Evolutionary conservation across 2,113 vertebrate species (phyloP).

Genomic region (Erythrocercus mccallii): DNA sequence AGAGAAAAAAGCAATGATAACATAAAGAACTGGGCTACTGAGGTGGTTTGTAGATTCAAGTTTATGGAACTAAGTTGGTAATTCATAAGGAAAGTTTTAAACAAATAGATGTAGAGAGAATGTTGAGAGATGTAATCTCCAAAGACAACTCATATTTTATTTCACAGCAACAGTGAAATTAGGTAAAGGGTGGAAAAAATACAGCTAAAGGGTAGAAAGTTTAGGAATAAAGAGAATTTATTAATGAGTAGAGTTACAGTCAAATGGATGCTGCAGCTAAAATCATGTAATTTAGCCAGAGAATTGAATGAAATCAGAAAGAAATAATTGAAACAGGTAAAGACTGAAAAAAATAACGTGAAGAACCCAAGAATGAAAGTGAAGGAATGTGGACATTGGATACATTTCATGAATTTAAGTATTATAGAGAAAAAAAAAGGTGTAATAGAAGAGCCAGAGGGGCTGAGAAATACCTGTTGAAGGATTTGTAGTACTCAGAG

Average conservation of each 20-base stretch:
- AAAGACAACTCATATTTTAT: background rate
- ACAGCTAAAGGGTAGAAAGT: background rate
- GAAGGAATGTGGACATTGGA: background rate
- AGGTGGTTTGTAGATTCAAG: background rate
- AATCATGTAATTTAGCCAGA: background rate
- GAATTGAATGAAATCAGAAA: background rate
- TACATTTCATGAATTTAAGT: background rate
- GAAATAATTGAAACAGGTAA: background rate
- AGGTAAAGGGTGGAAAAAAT: background rate
- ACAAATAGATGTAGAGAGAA: background rate
- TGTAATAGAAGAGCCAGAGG: background rate
- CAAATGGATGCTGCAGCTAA: background rate
- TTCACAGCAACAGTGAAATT: background rate
- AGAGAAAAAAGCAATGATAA: background rate
- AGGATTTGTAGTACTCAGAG: background rate
- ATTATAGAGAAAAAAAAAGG: background rate
- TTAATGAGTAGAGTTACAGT: background rate
- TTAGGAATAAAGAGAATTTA: background rate
- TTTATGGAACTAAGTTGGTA: background rate
- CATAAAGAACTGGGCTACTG: background rate
- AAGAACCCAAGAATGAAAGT: background rate
- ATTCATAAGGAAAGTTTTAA: background rate
- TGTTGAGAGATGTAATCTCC: background rate
- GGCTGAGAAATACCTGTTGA: background rate
- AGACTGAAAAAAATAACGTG: background rate